Percentiles rank a stretch among this genome's conserved stretches.
Evolutionary conservation across 2,113 vertebrate genomes (phyloP).

Genomic region (Panthera tigris): DNA sequence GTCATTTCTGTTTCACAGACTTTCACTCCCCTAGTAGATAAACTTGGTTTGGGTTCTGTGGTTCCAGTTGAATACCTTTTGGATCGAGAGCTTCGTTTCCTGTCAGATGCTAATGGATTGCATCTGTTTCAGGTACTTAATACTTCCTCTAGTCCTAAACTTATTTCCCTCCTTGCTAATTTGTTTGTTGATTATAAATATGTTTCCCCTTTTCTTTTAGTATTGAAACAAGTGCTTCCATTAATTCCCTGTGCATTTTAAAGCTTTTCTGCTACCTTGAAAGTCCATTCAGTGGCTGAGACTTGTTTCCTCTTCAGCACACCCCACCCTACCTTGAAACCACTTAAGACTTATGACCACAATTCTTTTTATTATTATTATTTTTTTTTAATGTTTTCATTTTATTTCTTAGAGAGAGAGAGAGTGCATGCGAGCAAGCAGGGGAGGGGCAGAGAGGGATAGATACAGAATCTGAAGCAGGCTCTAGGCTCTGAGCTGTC

Average conservation of each 20-base stretch:
- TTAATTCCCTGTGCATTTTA: constrained; percentile 25
- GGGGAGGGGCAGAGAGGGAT: too few relatives aligned
- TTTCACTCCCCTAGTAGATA: constrained; percentile 93
- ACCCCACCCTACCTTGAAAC: not conserved
- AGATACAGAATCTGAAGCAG: too few relatives aligned
- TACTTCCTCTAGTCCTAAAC: constrained; percentile 21
- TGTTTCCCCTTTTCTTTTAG: constrained; percentile 14
- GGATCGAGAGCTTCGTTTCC: constrained; percentile 91
- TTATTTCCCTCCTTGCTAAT: constrained; percentile 42
- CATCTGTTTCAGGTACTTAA: constrained; percentile 94
- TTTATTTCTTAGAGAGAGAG: too few relatives aligned
- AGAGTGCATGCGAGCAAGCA: fast-evolving
- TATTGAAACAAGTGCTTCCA: constrained; percentile 17
- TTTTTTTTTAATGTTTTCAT: too few relatives aligned
- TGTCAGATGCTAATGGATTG: constrained; percentile 91
- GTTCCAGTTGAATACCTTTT: constrained; percentile 96
- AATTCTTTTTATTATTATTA: not conserved
- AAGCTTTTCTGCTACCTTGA: constrained; percentile 36
- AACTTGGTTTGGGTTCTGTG: constrained; percentile 92
- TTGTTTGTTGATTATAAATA: constrained; percentile 51
- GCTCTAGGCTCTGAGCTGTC: too few relatives aligned
- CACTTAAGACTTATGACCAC: not conserved
- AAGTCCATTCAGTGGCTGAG: constrained; percentile 8
- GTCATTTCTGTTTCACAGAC: constrained; percentile 82
- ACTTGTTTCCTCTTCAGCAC: constrained; percentile 5